A percentile compares a stretch with the other conserved stretches of the same genome.
Conservation (phyloP, 2,888 invertebrate species). For the Cynaeus angustus region DNA sequence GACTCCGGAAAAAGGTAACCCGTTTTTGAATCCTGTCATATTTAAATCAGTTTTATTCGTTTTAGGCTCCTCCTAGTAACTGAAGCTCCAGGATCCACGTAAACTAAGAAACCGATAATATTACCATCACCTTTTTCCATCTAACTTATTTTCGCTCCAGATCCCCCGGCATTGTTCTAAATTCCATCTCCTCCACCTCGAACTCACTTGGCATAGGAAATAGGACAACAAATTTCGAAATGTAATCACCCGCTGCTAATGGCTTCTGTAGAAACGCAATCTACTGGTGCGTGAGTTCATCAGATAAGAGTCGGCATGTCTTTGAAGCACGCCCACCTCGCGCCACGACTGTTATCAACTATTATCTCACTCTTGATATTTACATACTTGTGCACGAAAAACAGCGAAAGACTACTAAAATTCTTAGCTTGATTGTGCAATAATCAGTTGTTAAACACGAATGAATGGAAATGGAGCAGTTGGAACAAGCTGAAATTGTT, state of each 20-base stretch:
- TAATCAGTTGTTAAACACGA: too few relatives aligned
- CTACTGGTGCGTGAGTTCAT: conserved; percentile 57
- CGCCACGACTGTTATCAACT: conserved; percentile 57
- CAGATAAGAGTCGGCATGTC: conserved; percentile 59
- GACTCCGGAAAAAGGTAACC: too few relatives aligned
- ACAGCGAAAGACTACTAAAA: background rate
- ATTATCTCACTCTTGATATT: conserved; percentile 54
- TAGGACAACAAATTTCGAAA: conserved; percentile 50
- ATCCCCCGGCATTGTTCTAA: background rate
- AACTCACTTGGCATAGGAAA: conserved; percentile 44
- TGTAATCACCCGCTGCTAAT: conserved; percentile 54
- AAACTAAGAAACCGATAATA: background rate
- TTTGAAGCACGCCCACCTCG: conserved; percentile 58
- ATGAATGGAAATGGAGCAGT: too few relatives aligned
- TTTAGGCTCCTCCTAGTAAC: too few relatives aligned
- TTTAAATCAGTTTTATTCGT: too few relatives aligned
- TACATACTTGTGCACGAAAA: conserved; percentile 53
- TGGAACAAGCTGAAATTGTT: too few relatives aligned
- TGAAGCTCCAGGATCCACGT: too few relatives aligned
- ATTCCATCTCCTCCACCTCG: conserved; percentile 4
- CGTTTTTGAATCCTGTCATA: too few relatives aligned
- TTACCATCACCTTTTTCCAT: background rate
- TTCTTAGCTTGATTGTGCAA: conserved; percentile 9
- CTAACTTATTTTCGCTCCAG: conserved; percentile 5
- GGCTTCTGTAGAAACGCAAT: conserved; percentile 50